These are phyloP conservation scores for Hydrolagus colliei DNA, from an alignment of 2,797 vertebrate genomes.

Conservation along the genomic window DNA sequence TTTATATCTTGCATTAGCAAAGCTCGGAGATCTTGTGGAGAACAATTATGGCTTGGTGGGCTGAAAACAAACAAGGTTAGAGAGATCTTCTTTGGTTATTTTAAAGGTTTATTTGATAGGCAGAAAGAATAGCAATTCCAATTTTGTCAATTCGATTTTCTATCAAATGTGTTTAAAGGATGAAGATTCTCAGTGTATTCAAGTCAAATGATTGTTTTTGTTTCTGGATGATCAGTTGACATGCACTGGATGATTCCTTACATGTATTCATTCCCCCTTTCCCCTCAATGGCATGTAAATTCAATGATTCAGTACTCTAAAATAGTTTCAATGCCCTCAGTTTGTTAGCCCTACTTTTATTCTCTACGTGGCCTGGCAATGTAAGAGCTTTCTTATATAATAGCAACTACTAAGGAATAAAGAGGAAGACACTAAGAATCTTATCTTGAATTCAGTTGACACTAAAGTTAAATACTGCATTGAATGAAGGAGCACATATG, in stretches of 20 bases:
- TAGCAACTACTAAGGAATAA: background rate
- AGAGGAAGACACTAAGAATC: background rate
- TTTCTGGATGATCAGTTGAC: background rate
- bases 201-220: slow-evolving; percentile 19
- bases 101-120: slow-evolving; percentile 34
- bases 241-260: slow-evolving; percentile 6
- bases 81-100: background rate
- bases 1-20: slow-evolving; percentile 6
- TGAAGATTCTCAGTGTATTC: background rate
- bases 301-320: background rate
- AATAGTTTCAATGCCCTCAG: background rate
- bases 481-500: background rate
- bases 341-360: background rate
- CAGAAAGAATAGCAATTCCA: slow-evolving; percentile 27
- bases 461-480: background rate
- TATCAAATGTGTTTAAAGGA: background rate
- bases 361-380: background rate
- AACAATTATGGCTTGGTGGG: background rate
- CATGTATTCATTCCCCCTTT: background rate
- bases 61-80: background rate
- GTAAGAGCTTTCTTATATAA: background rate
- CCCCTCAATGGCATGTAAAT: slow-evolving; percentile 2
- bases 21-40: slow-evolving; percentile 8
- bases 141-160: background rate
- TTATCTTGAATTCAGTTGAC: background rate